Evolutionary conservation across 1,140 invertebrate genomes (phyloP).

Genomic region (Magallana gigas): DNA sequence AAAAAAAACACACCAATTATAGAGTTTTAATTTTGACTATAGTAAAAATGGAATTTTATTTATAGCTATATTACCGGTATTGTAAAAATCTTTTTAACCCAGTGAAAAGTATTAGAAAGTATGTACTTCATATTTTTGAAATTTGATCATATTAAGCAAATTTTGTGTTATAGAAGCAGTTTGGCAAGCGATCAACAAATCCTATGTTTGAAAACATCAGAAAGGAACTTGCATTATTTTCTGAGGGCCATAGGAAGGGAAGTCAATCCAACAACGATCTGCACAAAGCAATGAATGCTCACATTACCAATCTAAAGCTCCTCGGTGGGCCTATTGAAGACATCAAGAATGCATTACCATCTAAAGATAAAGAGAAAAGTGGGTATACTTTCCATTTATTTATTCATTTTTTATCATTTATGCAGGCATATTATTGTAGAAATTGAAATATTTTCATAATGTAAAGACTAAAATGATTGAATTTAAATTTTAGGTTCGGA

Average conservation of each 20-base stretch:
- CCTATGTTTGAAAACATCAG: constrained; percentile 91
- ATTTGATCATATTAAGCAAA: too few relatives aligned
- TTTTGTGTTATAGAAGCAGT: constrained; percentile 80
- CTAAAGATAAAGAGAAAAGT: constrained; percentile 80
- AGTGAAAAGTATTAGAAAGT: too few relatives aligned
- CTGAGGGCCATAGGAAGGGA: constrained; percentile 91
- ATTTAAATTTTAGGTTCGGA: constrained; percentile 73
- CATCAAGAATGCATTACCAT: constrained; percentile 88
- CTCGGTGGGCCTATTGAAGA: constrained; percentile 89
- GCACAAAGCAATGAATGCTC: constrained; percentile 93
- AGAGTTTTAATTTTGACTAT: background rate
- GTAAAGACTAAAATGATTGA: background rate
- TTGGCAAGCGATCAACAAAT: constrained; percentile 90
- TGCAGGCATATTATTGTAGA: background rate
- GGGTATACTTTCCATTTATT: constrained; percentile 41
- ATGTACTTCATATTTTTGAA: too few relatives aligned
- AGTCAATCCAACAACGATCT: constrained; percentile 94
- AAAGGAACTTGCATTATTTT: constrained; percentile 91
- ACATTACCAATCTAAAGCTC: constrained; percentile 92
- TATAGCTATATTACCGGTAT: too few relatives aligned
- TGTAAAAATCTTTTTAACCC: too few relatives aligned
- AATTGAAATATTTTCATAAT: background rate
- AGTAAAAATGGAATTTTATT: too few relatives aligned
- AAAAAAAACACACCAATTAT: too few relatives aligned
- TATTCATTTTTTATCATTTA: background rate